phyloP scores from a whole-genome alignment of 1,140 invertebrate genomes.

The Ceratina calcarata region DNA sequence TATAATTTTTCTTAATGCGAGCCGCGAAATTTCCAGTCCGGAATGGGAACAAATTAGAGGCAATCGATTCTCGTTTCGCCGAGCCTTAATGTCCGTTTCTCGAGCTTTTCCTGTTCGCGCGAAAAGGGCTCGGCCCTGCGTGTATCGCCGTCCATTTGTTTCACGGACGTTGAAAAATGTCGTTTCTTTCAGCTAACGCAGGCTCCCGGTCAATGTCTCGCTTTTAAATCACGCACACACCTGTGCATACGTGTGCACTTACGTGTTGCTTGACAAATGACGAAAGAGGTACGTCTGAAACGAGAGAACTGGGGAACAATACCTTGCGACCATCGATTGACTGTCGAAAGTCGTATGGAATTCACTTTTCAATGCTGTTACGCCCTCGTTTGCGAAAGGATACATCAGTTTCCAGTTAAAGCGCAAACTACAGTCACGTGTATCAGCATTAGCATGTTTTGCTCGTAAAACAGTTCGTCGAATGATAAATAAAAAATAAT shows the following conservation, averaged over 20 bases:
- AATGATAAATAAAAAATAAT: too few species aligned
- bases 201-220: conserved; percentile 54
- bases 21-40: too few species aligned
- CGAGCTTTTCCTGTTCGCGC: conserved; percentile 25
- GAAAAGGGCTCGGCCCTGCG: conserved; percentile 32
- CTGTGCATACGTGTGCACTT: neutral
- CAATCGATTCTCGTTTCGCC: neutral
- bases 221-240: conserved; percentile 31
- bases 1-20: neutral
- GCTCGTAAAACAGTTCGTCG: neutral
- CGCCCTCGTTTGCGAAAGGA: neutral
- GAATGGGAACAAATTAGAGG: conserved; percentile 17
- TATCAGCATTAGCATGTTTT: too few species aligned
- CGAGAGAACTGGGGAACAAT: too few species aligned
- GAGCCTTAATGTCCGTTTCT: conserved; percentile 24
- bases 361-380: too few species aligned
- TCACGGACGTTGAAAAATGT: conserved; percentile 65
- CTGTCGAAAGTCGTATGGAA: too few species aligned
- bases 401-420: too few species aligned
- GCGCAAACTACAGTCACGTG: too few species aligned
- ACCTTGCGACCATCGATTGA: neutral
- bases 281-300: neutral
- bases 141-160: conserved; percentile 64
- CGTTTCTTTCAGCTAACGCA: conserved; percentile 55
- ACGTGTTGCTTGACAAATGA: neutral